These are phyloP conservation scores for Amiota mariae DNA, from an alignment of 2,888 invertebrate species.

Conservation along the genomic window DNA sequence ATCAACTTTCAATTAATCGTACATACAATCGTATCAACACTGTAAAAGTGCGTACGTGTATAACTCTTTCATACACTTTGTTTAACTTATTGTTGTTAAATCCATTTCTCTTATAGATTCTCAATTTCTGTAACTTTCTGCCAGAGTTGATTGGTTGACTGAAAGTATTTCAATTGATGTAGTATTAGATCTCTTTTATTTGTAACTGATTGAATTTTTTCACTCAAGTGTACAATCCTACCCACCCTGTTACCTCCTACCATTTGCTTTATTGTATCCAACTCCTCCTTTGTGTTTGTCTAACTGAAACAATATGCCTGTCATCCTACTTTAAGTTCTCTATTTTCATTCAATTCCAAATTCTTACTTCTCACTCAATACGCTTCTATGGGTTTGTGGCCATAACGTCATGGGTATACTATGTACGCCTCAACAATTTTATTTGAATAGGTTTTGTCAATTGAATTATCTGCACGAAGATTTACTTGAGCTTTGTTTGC, in stretches of 20 bases:
- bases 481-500: conserved; percentile 38
- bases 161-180: conserved; percentile 15
- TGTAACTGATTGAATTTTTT: conserved; percentile 21
- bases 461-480: conserved; percentile 41
- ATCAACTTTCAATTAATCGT: too few relatives aligned
- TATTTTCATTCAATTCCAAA: not conserved
- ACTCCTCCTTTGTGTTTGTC: conserved; percentile 7
- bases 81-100: conserved; percentile 4
- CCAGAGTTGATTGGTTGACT: not conserved
- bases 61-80: conserved; percentile 13
- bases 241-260: too few relatives aligned
- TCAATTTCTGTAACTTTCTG: not conserved
- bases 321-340: not conserved
- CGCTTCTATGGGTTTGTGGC: conserved; percentile 31
- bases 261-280: not conserved
- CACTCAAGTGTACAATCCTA: not conserved
- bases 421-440: conserved; percentile 47
- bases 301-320: conserved; percentile 11
- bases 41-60: too few relatives aligned
- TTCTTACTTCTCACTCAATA: not conserved
- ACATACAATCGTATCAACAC: too few relatives aligned
- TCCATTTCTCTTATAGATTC: not conserved
- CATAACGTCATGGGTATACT: conserved; percentile 38
- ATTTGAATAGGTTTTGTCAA: conserved; percentile 45
- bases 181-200: conserved; percentile 2